Percentiles rank a stretch among this genome's conserved stretches.
Conservation (phyloP, 2,888 invertebrate species). For the Matsumyia berberina region DNA sequence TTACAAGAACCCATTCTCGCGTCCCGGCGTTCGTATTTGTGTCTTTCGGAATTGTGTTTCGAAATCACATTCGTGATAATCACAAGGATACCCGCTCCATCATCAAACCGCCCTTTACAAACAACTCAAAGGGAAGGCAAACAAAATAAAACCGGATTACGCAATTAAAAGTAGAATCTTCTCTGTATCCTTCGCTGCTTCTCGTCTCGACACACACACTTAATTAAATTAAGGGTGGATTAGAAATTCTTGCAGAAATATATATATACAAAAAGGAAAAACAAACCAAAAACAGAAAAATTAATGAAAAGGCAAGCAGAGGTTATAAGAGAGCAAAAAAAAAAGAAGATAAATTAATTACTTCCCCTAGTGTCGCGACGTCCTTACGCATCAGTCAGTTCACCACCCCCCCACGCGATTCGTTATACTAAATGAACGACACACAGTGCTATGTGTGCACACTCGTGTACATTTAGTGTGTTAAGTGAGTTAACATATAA, state of each 20-base stretch:
- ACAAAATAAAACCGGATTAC: constrained; percentile 63
- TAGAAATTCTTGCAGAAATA: constrained; percentile 22
- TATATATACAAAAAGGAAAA: neutral
- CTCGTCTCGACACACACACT: constrained; percentile 9
- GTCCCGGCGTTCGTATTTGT: constrained; percentile 31
- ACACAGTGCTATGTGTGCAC: neutral
- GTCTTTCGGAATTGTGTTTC: constrained; percentile 26
- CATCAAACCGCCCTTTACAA: constrained; percentile 6
- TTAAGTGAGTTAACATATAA: constrained; percentile 23
- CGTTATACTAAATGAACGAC: neutral
- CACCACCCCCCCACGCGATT: neutral
- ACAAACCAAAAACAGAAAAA: constrained; percentile 17
- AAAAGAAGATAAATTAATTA: constrained; percentile 37
- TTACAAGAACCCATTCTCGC: constrained; percentile 23
- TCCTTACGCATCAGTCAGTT: constrained; percentile 34
- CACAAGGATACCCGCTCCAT: constrained; percentile 12
- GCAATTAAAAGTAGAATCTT: constrained; percentile 61
- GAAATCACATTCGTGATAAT: constrained; percentile 21
- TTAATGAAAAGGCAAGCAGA: constrained; percentile 14
- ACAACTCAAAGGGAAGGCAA: constrained; percentile 26
- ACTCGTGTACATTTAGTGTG: constrained; percentile 33
- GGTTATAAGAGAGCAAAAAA: neutral
- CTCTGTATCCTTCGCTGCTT: constrained; percentile 37
- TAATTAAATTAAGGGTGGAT: constrained; percentile 57
- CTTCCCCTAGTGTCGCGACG: constrained; percentile 27